These are phyloP conservation scores for Vanessa tameamea DNA, from an alignment of 1,140 invertebrate species.

Conservation along the genomic window DNA sequence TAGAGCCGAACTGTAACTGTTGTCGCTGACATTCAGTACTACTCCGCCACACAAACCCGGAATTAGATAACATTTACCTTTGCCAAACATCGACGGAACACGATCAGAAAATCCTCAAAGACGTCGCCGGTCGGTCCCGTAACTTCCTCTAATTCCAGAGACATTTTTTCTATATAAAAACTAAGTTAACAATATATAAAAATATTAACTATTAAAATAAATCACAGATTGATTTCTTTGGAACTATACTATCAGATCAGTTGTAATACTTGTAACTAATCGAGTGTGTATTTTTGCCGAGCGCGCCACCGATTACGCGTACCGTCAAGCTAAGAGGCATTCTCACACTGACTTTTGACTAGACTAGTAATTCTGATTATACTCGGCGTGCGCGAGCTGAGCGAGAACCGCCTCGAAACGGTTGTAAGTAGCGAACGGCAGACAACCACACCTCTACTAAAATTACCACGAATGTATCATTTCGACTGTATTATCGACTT, in stretches of 20 bases:
- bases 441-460: constrained; percentile 23
- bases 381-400: constrained; percentile 43
- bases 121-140: constrained; percentile 80
- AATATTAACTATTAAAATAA: constrained; percentile 54
- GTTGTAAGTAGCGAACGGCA: constrained; percentile 48
- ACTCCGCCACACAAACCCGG: constrained; percentile 49
- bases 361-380: constrained; percentile 36
- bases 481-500: constrained; percentile 10
- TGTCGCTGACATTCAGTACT: constrained; percentile 22
- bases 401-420: constrained; percentile 54
- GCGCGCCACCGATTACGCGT: constrained; percentile 51
- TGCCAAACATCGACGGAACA: constrained; percentile 82
- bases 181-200: constrained; percentile 51
- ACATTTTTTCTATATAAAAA: constrained; percentile 70
- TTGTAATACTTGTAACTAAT: constrained; percentile 54
- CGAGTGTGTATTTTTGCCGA: constrained; percentile 52
- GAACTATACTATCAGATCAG: constrained; percentile 69
- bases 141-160: constrained; percentile 77
- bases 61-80: constrained; percentile 81
- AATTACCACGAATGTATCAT: constrained; percentile 17
- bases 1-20: constrained; percentile 36
- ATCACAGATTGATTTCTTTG: constrained; percentile 74
- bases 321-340: constrained; percentile 46
- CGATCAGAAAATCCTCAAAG: constrained; percentile 83
- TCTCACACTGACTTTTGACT: constrained; percentile 58